A percentile compares a stretch with the other conserved stretches of the same genome.
These are phyloP conservation scores for Shinisaurus crocodilurus DNA, from an alignment of 2,113 vertebrate species.

Conservation along the genomic window DNA sequence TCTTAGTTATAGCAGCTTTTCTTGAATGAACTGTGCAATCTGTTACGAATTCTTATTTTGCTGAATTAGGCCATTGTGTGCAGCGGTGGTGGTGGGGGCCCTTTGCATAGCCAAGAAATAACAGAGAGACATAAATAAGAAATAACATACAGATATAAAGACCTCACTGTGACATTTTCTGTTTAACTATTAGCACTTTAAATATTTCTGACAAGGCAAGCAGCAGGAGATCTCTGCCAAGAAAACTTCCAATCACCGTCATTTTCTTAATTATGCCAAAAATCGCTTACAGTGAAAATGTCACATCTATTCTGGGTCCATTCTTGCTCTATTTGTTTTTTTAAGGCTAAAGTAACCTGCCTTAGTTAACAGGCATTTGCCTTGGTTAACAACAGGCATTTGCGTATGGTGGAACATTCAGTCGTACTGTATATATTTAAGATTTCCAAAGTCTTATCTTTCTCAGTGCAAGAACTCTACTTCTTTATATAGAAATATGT, in stretches of 20 bases:
- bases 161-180: slow-evolving; percentile 12
- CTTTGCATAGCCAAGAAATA: background rate
- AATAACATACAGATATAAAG: background rate
- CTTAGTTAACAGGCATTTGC: background rate
- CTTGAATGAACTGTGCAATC: slow-evolving; percentile 7
- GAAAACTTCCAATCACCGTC: background rate
- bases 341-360: background rate
- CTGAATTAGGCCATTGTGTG: background rate
- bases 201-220: background rate
- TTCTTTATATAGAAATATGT: background rate
- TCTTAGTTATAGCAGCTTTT: background rate
- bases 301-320: background rate
- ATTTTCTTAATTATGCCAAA: slow-evolving; percentile 10
- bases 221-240: background rate
- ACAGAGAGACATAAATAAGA: slow-evolving; percentile 15
- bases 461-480: background rate
- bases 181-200: background rate
- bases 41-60: slow-evolving; percentile 33
- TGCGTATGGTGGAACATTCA: background rate
- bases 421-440: no score
- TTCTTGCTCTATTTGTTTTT: slow-evolving; percentile 4
- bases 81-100: background rate
- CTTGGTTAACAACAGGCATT: background rate
- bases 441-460: background rate
- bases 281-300: background rate